These are phyloP conservation scores for Girardinus metallicus DNA, from an alignment of 2,797 vertebrate species.

Conservation along the genomic window DNA sequence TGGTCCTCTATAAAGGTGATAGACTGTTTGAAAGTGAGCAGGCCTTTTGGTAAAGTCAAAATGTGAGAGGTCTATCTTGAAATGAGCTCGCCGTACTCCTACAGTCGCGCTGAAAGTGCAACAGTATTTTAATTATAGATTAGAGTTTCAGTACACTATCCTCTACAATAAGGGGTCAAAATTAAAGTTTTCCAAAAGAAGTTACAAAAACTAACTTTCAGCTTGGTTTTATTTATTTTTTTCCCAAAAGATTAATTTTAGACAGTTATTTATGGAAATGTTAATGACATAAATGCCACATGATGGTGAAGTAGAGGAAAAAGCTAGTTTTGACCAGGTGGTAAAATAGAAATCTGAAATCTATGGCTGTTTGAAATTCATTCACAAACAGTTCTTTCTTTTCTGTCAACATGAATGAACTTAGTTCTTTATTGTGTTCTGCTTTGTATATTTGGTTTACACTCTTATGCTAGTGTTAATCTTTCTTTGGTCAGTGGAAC, in stretches of 20 bases:
- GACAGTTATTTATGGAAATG: neutral
- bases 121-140: neutral
- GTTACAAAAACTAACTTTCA: constrained; percentile 2
- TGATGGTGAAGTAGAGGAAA: neutral
- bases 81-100: neutral
- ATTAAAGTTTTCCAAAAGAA: neutral
- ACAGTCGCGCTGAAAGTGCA: constrained; percentile 37
- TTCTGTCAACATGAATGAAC: neutral
- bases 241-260: constrained; percentile 5
- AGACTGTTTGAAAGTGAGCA: constrained; percentile 8
- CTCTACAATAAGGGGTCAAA: constrained; percentile 15
- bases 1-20: constrained; percentile 27
- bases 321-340: neutral
- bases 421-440: neutral
- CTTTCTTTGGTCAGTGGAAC: neutral
- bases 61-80: neutral
- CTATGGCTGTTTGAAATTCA: neutral
- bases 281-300: neutral
- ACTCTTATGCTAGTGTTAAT: neutral
- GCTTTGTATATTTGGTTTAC: neutral
- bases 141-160: constrained; percentile 9
- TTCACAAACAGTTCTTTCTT: too few relatives aligned
- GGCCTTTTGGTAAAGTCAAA: constrained; percentile 23
- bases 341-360: neutral
- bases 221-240: constrained; percentile 1